Evolutionary conservation across 1,140 invertebrate genomes (phyloP).

Genomic region (Triops longicaudatus): DNA sequence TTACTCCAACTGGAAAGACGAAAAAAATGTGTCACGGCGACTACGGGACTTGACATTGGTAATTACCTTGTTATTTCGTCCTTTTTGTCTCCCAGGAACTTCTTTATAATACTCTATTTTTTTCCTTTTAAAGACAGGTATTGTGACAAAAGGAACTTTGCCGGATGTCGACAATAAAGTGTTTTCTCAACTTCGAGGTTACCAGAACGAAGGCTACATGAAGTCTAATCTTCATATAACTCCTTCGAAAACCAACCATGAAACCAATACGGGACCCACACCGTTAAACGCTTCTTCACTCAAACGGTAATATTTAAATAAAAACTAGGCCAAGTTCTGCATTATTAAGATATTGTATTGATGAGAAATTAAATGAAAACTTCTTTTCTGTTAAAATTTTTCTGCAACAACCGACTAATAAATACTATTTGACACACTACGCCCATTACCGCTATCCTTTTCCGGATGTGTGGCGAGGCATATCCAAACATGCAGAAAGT

Average conservation of each 20-base stretch:
- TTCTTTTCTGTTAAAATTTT: no score
- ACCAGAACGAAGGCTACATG: slow-evolving; percentile 24
- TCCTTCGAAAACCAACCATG: slow-evolving; percentile 2
- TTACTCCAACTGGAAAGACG: slow-evolving; percentile 47
- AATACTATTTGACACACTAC: no score
- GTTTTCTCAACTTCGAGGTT: slow-evolving; percentile 16
- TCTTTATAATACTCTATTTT: background rate
- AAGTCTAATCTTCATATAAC: slow-evolving; percentile 20
- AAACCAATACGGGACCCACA: background rate
- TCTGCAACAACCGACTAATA: no score
- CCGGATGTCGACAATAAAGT: slow-evolving; percentile 20
- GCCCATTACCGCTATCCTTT: no score
- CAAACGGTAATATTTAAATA: background rate
- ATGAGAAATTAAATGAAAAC: no score
- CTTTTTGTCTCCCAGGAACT: no score
- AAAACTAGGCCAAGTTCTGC: background rate
- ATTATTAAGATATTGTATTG: background rate
- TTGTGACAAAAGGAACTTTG: slow-evolving; percentile 16
- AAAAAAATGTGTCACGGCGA: slow-evolving; percentile 40
- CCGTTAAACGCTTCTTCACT: background rate
- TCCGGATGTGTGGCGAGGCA: no score
- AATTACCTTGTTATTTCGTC: no score
- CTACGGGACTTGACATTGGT: slow-evolving; percentile 41
- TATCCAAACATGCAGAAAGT: no score
- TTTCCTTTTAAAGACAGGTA: slow-evolving; percentile 21